A percentile compares a stretch with the other conserved stretches of the same genome.
Evolutionary conservation across 2,888 invertebrate species (phyloP).

Genomic region (Cerastis leucographa): DNA sequence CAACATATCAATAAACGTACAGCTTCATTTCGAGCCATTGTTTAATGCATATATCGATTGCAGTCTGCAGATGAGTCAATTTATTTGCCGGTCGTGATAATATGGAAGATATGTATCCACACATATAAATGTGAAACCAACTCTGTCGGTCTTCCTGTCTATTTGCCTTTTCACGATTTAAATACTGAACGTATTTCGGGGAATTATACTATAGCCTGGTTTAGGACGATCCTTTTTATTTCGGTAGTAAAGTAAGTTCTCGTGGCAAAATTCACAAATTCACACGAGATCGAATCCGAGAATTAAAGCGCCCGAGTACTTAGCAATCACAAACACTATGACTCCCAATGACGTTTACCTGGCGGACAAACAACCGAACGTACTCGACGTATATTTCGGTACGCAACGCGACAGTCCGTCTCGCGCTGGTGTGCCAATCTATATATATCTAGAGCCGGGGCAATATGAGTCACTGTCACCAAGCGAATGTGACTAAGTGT

Average conservation of each 20-base stretch:
- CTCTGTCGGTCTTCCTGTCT: background rate
- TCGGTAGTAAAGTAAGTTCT: background rate
- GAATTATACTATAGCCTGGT: background rate
- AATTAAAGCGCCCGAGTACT: background rate
- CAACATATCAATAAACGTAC: slow-evolving; percentile 11
- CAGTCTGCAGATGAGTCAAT: slow-evolving; percentile 26
- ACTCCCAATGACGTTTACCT: background rate
- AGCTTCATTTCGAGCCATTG: slow-evolving; percentile 11
- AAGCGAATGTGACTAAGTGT: slow-evolving; percentile 58
- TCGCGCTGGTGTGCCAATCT: slow-evolving; percentile 64
- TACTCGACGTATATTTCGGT: slow-evolving; percentile 44
- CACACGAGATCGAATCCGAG: background rate
- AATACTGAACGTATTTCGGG: background rate
- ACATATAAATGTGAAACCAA: background rate
- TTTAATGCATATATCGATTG: slow-evolving; percentile 6
- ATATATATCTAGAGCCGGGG: slow-evolving; percentile 60
- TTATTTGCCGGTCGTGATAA: slow-evolving; percentile 1
- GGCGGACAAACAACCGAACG: slow-evolving; percentile 20
- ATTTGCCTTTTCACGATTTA: background rate
- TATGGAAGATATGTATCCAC: background rate
- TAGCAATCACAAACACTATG: background rate
- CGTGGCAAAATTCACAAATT: background rate
- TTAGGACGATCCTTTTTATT: background rate
- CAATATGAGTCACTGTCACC: slow-evolving; percentile 68
- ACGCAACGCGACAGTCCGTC: slow-evolving; percentile 55